Evolutionary conservation across 2,113 vertebrate genomes (phyloP).

Genomic region (Origma solitaria): DNA sequence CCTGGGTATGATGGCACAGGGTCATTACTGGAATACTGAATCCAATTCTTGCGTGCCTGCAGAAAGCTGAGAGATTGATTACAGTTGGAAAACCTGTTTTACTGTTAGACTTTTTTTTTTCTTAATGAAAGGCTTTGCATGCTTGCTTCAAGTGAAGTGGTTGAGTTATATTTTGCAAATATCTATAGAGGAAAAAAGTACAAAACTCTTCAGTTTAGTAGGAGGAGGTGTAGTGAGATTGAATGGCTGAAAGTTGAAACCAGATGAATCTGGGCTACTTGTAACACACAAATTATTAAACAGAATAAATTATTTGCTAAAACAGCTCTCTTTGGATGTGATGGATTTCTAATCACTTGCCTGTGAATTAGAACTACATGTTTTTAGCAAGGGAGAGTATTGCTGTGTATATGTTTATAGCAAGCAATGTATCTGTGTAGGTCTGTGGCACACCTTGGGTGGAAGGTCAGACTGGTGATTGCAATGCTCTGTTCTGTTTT

Average conservation of each 20-base stretch:
- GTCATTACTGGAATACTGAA: not conserved
- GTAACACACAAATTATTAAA: not conserved
- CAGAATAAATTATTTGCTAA: not conserved
- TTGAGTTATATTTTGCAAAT: not conserved
- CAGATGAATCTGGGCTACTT: slow-evolving; percentile 1
- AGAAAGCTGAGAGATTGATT: not conserved
- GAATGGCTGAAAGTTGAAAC: slow-evolving; percentile 3
- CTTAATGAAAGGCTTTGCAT: not conserved
- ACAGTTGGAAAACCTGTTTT: not conserved
- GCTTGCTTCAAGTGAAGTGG: not conserved
- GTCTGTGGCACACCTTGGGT: not conserved
- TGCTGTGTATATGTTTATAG: not conserved
- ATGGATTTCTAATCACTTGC: not conserved
- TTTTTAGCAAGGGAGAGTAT: not conserved
- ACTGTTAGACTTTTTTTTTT: not conserved
- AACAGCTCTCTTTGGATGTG: not conserved
- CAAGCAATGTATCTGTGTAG: not conserved
- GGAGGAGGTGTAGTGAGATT: not conserved
- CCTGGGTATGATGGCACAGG: not conserved
- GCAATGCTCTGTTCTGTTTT: not conserved
- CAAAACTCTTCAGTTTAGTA: not conserved
- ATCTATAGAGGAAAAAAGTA: not conserved
- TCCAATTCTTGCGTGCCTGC: not conserved
- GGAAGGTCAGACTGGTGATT: not conserved
- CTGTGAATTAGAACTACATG: not conserved